phyloP scores from a whole-genome alignment of 2,797 vertebrate genomes.

The Poeciliopsis presidionis region DNA sequence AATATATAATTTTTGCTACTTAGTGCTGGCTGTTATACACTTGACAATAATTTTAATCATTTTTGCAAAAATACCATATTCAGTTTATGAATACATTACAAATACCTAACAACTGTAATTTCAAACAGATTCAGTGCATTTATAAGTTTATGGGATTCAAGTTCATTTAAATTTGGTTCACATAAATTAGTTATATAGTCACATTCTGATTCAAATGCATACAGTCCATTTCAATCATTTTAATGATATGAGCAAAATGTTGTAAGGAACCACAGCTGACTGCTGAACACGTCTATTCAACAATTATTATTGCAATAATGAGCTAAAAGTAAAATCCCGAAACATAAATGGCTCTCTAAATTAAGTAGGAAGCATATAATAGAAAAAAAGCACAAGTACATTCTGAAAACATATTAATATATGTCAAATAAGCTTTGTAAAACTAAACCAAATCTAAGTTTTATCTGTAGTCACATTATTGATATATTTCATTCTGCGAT shows the following conservation, averaged over 20 bases:
- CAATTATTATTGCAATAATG: background rate
- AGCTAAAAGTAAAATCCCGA: background rate
- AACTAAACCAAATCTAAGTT: background rate
- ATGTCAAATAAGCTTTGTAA: background rate
- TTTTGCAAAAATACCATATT: background rate
- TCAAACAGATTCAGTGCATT: background rate
- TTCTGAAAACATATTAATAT: background rate
- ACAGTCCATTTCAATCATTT: background rate
- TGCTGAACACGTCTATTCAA: background rate
- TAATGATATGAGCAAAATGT: background rate
- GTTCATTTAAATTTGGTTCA: background rate
- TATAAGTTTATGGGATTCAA: background rate
- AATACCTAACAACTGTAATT: background rate
- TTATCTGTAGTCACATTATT: background rate
- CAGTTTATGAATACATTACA: background rate
- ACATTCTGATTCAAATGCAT: background rate
- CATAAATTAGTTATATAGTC: background rate
- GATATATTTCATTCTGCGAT: conserved; percentile 3
- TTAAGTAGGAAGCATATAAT: background rate
- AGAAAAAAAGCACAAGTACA: background rate
- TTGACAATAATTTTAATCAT: background rate
- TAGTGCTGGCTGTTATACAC: background rate
- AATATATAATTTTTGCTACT: background rate
- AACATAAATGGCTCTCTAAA: background rate
- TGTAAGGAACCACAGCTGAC: background rate